These are phyloP conservation scores for Thaumatotibia leucotreta DNA, from an alignment of 1,140 invertebrate genomes.

Conservation along the genomic window DNA sequence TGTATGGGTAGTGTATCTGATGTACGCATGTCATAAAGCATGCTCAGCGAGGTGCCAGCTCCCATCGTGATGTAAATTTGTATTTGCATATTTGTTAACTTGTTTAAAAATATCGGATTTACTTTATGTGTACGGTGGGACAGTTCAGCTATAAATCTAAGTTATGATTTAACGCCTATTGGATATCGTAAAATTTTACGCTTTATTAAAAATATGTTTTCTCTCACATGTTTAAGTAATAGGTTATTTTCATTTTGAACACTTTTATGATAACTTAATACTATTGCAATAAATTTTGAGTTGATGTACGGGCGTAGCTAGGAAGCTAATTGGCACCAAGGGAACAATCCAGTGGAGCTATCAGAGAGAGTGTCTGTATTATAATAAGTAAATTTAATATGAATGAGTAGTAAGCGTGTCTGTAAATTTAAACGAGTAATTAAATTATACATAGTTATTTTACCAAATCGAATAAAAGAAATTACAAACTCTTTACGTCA, in stretches of 20 bases:
- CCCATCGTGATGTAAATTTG: constrained; percentile 51
- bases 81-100: constrained; percentile 64
- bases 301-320: no score
- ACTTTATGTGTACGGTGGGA: neutral
- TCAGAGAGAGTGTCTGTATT: no score
- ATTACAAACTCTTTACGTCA: no score
- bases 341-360: no score
- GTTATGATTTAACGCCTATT: neutral
- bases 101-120: neutral
- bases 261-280: neutral
- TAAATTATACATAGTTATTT: no score
- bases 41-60: constrained; percentile 39
- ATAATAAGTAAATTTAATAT: no score
- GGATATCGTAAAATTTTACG: neutral
- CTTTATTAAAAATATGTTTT: neutral
- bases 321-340: neutral
- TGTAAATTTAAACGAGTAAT: no score
- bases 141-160: neutral
- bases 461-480: no score
- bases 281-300: neutral
- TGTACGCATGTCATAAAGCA: constrained; percentile 18
- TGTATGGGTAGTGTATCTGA: neutral
- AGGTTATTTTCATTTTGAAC: neutral
- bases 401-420: no score
- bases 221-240: neutral